phyloP scores from a whole-genome alignment of 37 sponge, comb jelly and placozoan species.

The Beroe ovata region DNA sequence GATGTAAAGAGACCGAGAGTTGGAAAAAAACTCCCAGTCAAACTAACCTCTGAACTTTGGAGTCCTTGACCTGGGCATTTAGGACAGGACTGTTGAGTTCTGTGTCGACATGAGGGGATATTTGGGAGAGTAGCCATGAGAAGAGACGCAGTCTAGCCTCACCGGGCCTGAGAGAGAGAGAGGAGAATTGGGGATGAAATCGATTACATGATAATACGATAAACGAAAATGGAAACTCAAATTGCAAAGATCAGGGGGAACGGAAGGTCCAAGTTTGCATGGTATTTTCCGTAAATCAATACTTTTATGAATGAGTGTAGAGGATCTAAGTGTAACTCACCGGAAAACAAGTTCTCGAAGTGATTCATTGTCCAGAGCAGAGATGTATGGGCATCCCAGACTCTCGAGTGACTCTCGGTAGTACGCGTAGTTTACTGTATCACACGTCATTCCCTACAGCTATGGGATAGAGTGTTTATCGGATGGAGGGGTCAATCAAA shows the following conservation, averaged over 20 bases:
- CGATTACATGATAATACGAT: too few relatives aligned
- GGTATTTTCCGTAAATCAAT: too few relatives aligned
- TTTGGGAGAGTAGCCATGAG: slow-evolving; percentile 5
- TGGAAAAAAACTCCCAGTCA: neutral
- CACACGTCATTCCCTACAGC: too few relatives aligned
- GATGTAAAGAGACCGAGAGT: too few relatives aligned
- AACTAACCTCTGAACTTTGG: slow-evolving; percentile 31
- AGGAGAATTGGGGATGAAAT: neutral
- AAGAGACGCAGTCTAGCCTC: slow-evolving; percentile 23
- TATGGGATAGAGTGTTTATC: too few relatives aligned
- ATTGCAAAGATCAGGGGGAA: too few relatives aligned
- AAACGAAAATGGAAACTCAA: too few relatives aligned
- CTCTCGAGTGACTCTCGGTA: slow-evolving; percentile 27
- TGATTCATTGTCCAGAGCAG: slow-evolving; percentile 40
- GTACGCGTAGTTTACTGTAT: slow-evolving; percentile 25
- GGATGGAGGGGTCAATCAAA: too few relatives aligned
- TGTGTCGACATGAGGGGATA: slow-evolving; percentile 40
- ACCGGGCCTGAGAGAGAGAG: neutral
- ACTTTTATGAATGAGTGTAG: too few relatives aligned
- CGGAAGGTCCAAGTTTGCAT: too few relatives aligned
- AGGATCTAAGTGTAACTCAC: too few relatives aligned
- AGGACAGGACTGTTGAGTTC: slow-evolving; percentile 57
- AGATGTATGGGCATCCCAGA: slow-evolving; percentile 56
- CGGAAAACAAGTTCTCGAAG: slow-evolving; percentile 42
- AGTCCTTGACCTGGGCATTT: slow-evolving; percentile 35